Percentiles rank a stretch among this genome's conserved stretches.
These are phyloP conservation scores for Pristionchus japonicus DNA, from an alignment of 2,888 invertebrate genomes.

Conservation along the genomic window DNA sequence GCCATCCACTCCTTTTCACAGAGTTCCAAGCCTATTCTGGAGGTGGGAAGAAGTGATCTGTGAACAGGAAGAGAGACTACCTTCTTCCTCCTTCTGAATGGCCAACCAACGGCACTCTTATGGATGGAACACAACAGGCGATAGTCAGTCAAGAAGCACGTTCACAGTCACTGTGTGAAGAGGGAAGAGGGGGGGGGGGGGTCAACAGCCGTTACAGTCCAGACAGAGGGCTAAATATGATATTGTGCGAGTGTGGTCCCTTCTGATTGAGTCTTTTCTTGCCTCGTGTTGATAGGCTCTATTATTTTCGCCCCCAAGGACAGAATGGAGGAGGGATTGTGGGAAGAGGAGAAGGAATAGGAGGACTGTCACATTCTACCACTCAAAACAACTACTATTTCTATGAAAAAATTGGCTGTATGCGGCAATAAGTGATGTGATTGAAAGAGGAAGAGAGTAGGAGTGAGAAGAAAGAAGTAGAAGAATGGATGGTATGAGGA, in stretches of 20 bases:
- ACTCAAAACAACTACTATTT: background rate
- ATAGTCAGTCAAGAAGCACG: too few species aligned
- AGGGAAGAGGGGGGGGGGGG: background rate
- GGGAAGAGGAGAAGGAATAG: too few species aligned
- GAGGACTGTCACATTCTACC: background rate
- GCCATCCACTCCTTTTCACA: background rate
- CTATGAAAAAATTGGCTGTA: background rate
- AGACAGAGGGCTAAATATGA: background rate
- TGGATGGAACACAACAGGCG: background rate
- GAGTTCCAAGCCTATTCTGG: background rate
- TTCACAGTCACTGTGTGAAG: too few species aligned
- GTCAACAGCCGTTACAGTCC: background rate
- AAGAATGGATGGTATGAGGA: background rate
- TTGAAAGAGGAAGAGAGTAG: background rate
- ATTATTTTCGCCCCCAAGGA: background rate
- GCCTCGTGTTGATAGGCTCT: background rate
- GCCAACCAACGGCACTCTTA: background rate
- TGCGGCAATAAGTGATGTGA: background rate
- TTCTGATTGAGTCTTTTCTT: background rate
- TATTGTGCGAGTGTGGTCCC: background rate
- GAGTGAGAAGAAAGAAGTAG: background rate
- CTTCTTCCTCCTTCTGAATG: background rate
- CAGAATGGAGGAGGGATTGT: background rate
- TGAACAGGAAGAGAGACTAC: background rate
- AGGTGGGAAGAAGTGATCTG: background rate